Evolutionary conservation across 2,113 vertebrate species (phyloP).

Genomic region (Etia nguti): DNA sequence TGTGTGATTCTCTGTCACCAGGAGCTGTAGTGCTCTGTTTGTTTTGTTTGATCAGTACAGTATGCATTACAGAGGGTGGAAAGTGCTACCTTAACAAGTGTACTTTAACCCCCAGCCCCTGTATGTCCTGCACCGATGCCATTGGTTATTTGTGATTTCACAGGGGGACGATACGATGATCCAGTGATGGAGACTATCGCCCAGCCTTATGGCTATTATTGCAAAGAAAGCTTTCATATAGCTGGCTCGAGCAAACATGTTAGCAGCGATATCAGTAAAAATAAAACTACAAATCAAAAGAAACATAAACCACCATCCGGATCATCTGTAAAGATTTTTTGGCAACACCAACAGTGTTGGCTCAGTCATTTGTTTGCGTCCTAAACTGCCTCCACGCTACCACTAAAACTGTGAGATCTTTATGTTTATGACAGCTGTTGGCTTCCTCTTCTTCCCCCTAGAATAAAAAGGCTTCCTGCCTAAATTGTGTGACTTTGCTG

Average conservation of each 20-base stretch:
- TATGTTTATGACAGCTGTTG: neutral
- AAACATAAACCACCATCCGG: neutral
- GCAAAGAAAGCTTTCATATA: neutral
- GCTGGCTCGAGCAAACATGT: neutral
- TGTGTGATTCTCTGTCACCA: neutral
- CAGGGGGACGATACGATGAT: fast-evolving
- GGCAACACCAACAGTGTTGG: neutral
- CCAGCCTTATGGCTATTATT: neutral
- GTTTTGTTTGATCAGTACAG: neutral
- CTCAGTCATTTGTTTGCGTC: neutral
- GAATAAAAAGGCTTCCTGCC: neutral
- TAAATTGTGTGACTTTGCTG: neutral
- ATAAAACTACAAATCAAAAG: neutral
- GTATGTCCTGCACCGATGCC: neutral
- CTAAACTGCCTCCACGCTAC: neutral
- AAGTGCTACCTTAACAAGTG: neutral
- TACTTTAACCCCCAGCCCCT: neutral
- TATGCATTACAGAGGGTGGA: neutral
- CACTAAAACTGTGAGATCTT: neutral
- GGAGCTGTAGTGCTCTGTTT: neutral
- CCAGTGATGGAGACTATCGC: neutral
- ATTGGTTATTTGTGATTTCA: neutral
- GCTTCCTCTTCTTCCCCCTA: fast-evolving
- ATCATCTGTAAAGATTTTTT: neutral
- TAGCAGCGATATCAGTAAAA: neutral